A percentile compares a stretch with the other conserved stretches of the same genome.
Evolutionary conservation across 2,113 vertebrate species (phyloP).

Genomic region (Zosterops borbonicus): DNA sequence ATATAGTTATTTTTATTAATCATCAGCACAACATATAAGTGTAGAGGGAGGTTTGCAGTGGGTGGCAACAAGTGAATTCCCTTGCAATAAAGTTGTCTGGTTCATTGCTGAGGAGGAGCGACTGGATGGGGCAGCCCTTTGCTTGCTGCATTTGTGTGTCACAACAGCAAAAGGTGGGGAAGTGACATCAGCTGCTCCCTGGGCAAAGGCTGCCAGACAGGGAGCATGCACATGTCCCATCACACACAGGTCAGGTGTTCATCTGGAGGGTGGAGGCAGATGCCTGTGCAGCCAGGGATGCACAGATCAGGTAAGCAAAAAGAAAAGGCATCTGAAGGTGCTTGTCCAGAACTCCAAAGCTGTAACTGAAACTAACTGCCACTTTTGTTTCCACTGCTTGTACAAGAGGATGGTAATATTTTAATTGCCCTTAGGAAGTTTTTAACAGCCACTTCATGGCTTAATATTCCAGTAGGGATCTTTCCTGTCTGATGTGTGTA

Average conservation of each 20-base stretch:
- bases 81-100: neutral
- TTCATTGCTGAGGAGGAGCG: neutral
- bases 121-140: neutral
- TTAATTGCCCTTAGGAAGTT: neutral
- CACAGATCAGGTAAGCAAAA: neutral
- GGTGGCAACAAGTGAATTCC: neutral
- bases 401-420: slow-evolving; percentile 9
- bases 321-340: neutral
- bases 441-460: neutral
- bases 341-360: neutral
- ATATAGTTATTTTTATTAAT: neutral
- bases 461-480: neutral
- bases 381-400: neutral
- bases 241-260: neutral
- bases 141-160: rapidly evolving
- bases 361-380: neutral
- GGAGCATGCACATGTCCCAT: rapidly evolving
- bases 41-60: neutral
- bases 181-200: neutral
- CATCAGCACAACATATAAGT: neutral
- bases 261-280: neutral
- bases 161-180: neutral
- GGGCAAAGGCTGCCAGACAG: neutral
- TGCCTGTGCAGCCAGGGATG: rapidly evolving
- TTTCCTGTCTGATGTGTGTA: neutral